These are phyloP conservation scores for Bruchidius siliquastri DNA, from an alignment of 2,888 invertebrate genomes.

Conservation along the genomic window DNA sequence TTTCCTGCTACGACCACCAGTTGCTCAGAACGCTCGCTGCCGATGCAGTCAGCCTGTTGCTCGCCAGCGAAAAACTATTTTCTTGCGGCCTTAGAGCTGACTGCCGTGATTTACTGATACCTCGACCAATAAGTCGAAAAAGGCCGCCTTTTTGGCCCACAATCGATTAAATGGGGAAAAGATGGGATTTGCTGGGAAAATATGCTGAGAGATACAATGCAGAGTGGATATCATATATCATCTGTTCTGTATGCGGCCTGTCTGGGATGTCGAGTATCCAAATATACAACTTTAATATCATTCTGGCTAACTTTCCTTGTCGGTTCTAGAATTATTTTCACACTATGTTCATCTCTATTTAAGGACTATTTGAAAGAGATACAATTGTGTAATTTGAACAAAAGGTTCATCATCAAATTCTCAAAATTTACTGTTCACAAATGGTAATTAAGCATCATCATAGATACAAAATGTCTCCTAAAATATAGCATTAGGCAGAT, in stretches of 20 bases:
- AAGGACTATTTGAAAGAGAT: no score
- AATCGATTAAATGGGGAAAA: not conserved
- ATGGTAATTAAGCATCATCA: no score
- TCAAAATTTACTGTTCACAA: no score
- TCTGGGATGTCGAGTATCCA: not conserved
- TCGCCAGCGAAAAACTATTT: not conserved
- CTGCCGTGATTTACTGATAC: not conserved
- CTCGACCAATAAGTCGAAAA: not conserved
- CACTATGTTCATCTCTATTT: no score
- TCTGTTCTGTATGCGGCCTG: not conserved
- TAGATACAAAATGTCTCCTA: no score
- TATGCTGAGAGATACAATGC: not conserved
- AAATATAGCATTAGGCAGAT: no score
- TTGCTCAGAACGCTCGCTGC: not conserved
- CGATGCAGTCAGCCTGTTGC: not conserved
- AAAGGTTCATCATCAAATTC: no score
- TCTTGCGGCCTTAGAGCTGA: not conserved
- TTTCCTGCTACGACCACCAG: slow-evolving; percentile 3
- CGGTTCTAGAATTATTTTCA: no score
- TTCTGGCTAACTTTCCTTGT: not conserved
- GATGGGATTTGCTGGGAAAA: not conserved
- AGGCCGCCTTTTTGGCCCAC: not conserved
- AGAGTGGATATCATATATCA: not conserved
- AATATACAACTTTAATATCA: not conserved
- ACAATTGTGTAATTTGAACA: no score